Conservation (phyloP, 1,140 invertebrate species). For the Microplitis demolitor region DNA sequence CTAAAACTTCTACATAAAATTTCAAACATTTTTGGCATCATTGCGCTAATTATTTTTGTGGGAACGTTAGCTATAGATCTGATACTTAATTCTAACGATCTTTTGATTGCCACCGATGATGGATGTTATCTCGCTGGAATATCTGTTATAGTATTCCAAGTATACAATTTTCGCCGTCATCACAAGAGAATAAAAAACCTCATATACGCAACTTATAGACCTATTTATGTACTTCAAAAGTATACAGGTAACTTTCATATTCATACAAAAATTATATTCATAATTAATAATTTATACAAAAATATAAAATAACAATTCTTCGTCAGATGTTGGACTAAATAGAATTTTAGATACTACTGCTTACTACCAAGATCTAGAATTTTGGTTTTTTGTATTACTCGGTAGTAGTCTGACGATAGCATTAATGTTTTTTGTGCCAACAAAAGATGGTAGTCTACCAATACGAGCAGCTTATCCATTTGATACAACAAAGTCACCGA, state of each 20-base stretch:
- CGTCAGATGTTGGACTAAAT: not conserved
- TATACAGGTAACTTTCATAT: not conserved
- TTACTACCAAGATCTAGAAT: conserved; percentile 22
- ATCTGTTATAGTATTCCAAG: not conserved
- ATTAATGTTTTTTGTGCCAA: conserved; percentile 34
- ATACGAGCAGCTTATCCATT: conserved; percentile 42
- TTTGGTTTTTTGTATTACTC: conserved; percentile 24
- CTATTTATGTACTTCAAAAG: not conserved
- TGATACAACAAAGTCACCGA: conserved; percentile 29
- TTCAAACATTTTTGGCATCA: not conserved
- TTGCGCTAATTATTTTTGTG: conserved; percentile 2
- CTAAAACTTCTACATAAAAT: not conserved
- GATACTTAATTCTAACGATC: not conserved
- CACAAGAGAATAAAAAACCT: not conserved
- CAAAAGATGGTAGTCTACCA: conserved; percentile 33
- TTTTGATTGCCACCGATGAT: conserved; percentile 15
- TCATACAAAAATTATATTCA: no score
- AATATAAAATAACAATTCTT: not conserved
- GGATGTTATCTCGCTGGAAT: conserved; percentile 23
- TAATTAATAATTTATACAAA: no score
- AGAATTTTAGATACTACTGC: conserved; percentile 13
- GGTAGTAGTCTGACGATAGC: conserved; percentile 26
- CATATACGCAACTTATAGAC: not conserved
- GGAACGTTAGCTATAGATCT: conserved; percentile 9
- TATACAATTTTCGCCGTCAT: conserved; percentile 10